Evolutionary conservation across 1,140 invertebrate species (phyloP), one percentile per base, ranked within the genome.

Genomic region (Arctopsyche grandis): DNA sequence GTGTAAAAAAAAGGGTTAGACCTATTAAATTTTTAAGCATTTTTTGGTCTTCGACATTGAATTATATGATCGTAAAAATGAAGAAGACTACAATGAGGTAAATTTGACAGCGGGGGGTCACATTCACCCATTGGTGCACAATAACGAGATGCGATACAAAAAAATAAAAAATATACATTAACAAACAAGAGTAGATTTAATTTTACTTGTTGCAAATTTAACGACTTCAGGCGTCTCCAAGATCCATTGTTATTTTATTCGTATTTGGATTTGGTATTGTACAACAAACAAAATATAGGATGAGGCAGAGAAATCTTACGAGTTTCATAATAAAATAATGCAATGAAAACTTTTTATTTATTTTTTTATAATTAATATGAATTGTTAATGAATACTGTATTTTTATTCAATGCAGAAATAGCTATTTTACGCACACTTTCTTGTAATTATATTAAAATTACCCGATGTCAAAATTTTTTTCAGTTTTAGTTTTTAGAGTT

Each of bases 31-130:
- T 60, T 60, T 60, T 60, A 60, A 60, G 16, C 14, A 70, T 70
- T 38, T 46, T 70, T 38, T 38, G 29, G 29, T 7, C 7, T 38
- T 48, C 44, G 44, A 48, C 43, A 52, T 56, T 56, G 38, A 52
- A 74, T 52, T 56, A 56, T 26, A 16, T 14, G n/a, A 48, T 46
- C 24, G 38, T 74, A 44, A 12, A 52, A 7, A 19, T 16, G 48
- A 70, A 74, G 44, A 21, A 74, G 16, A 56, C 71, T 5, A 76
- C 56, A 76, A 76, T 16, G 48, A 60, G 52, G 29, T 60, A 58
- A 76, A 76, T 60, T 76, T 63, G 24, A 16, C 74, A 76, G 74
- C 74, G 52, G 48, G 70, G 21, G 70, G 38, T 48, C 22, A 74
- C 43, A 24, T 60, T 60, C 14, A 21, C 19, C n/a, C 56, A 19